Evolutionary conservation across 2,888 invertebrate species (phyloP).

Genomic region (Hypena proboscidalis): DNA sequence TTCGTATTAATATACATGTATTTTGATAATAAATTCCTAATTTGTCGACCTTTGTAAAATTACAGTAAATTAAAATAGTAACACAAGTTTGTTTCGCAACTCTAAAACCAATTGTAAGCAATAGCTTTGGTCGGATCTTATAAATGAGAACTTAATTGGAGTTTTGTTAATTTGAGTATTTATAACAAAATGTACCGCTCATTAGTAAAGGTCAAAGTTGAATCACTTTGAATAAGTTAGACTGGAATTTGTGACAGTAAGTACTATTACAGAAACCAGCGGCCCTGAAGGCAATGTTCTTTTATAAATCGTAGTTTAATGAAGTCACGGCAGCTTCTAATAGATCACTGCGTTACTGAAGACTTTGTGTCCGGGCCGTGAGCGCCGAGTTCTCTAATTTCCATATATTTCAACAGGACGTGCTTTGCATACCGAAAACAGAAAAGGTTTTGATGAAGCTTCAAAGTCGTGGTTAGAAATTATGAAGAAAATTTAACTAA

Average conservation of each 20-base stretch:
- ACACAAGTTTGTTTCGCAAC: too few species aligned
- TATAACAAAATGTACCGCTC: constrained; percentile 37
- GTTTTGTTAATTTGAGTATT: constrained; percentile 30
- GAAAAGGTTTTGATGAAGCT: constrained; percentile 29
- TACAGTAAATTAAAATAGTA: too few species aligned
- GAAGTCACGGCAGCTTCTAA: constrained; percentile 47
- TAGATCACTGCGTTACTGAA: constrained; percentile 66
- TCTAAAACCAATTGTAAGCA: constrained; percentile 20
- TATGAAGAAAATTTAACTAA: constrained; percentile 8
- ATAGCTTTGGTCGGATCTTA: constrained; percentile 4
- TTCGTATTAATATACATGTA: too few species aligned
- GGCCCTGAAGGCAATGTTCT: constrained; percentile 29
- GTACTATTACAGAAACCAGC: constrained; percentile 7
- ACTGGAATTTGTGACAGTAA: constrained; percentile 10
- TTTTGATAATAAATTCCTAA: too few species aligned
- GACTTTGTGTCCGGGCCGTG: constrained; percentile 47
- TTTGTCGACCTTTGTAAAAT: too few species aligned
- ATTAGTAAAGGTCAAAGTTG: constrained; percentile 43
- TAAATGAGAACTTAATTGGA: constrained; percentile 25
- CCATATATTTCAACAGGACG: constrained; percentile 59
- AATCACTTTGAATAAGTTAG: constrained; percentile 37
- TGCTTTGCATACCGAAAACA: constrained; percentile 44
- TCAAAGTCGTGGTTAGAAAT: constrained; percentile 6
- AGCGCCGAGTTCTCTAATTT: constrained; percentile 59
- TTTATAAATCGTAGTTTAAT: constrained; percentile 40